Evolutionary conservation across 2,888 invertebrate genomes (phyloP).

Genomic region (Thera obeliscata): DNA sequence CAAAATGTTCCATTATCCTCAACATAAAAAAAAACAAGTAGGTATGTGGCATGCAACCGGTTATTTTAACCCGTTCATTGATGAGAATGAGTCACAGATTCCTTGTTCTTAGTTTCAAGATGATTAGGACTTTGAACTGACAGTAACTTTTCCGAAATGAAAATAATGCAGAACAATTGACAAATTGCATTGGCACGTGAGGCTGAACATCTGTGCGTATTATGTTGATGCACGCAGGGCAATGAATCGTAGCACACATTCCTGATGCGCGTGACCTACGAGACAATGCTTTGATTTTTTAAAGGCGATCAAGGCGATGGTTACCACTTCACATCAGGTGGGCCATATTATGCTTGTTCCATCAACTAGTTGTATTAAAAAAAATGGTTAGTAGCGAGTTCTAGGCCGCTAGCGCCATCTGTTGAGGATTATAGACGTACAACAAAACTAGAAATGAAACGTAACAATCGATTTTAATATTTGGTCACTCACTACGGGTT

Average conservation of each 20-base stretch:
- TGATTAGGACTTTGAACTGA: conserved; percentile 29
- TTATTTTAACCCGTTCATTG: conserved; percentile 36
- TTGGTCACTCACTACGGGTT: too few relatives aligned
- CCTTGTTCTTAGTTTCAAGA: conserved; percentile 25
- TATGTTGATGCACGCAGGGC: too few relatives aligned
- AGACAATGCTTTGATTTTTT: too few relatives aligned
- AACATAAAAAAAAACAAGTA: conserved; percentile 23
- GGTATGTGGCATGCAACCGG: conserved; percentile 31
- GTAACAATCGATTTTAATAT: too few relatives aligned
- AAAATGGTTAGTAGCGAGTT: neutral
- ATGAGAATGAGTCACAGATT: conserved; percentile 35
- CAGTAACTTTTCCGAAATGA: conserved; percentile 13
- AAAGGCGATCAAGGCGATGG: too few relatives aligned
- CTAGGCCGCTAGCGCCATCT: conserved; percentile 6
- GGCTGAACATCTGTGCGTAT: neutral
- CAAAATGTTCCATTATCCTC: conserved; percentile 28
- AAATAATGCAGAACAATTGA: neutral
- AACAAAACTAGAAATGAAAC: neutral
- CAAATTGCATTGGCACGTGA: too few relatives aligned
- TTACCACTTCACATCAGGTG: too few relatives aligned
- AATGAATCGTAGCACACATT: too few relatives aligned
- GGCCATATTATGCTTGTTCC: too few relatives aligned
- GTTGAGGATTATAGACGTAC: neutral
- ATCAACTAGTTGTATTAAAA: too few relatives aligned
- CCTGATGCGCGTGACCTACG: too few relatives aligned